Conservation (phyloP, 1,140 invertebrate species). For the Maconellicoccus hirsutus region DNA sequence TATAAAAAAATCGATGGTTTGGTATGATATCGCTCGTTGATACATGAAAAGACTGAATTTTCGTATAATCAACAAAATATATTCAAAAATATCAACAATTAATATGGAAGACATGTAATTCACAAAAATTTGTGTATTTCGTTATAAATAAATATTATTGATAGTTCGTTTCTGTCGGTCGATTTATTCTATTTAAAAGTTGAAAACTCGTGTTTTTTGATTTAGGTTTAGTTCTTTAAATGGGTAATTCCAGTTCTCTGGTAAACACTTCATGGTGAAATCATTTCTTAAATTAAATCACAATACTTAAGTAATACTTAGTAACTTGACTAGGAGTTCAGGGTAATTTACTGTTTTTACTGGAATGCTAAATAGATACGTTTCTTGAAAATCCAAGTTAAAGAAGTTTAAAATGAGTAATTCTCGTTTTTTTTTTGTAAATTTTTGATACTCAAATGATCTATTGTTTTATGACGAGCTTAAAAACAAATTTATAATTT, state of each 20-base stretch:
- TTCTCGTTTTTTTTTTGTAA: too few species aligned
- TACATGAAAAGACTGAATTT: neutral
- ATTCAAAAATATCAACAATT: neutral
- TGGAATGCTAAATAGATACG: too few species aligned
- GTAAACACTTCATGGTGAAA: too few species aligned
- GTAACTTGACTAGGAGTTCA: neutral
- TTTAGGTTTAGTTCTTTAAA: too few species aligned
- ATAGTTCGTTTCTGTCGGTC: neutral
- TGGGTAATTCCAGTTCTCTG: too few species aligned
- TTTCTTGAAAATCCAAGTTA: too few species aligned
- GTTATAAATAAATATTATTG: neutral
- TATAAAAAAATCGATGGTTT: neutral
- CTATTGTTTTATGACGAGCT: too few species aligned
- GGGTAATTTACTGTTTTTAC: neutral
- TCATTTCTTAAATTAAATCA: neutral
- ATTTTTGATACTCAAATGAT: too few species aligned
- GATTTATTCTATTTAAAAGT: too few species aligned
- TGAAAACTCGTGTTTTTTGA: too few species aligned
- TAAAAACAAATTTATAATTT: too few species aligned
- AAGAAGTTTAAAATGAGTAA: too few species aligned
- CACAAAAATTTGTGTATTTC: neutral
- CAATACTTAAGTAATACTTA: neutral
- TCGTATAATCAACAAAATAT: neutral
- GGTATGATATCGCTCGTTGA: neutral
- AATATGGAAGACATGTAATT: neutral